These are phyloP conservation scores for Pyrgus malvae DNA, from an alignment of 2,888 invertebrate genomes.

Conservation along the genomic window DNA sequence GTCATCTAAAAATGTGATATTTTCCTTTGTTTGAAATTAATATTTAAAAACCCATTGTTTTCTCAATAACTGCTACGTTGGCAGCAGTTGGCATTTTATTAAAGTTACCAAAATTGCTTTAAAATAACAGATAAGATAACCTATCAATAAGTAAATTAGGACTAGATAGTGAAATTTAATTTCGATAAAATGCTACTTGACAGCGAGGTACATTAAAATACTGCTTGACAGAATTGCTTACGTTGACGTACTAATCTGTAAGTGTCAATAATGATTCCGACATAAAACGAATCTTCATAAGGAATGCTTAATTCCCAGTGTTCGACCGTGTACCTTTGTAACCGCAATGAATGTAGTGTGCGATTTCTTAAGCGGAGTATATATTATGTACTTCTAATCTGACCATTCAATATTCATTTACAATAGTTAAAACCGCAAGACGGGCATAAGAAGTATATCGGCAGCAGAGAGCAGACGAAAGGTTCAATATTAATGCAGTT, in stretches of 20 bases:
- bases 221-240: too few species aligned
- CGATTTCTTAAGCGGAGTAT: conserved; percentile 10
- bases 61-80: background rate
- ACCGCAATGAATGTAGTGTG: conserved; percentile 14
- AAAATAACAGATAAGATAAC: too few species aligned
- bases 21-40: conserved; percentile 6
- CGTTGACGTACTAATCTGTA: too few species aligned
- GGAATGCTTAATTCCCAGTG: background rate
- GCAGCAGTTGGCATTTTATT: background rate
- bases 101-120: too few species aligned
- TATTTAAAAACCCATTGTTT: conserved; percentile 1
- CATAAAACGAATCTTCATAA: too few species aligned
- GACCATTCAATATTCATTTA: conserved; percentile 6
- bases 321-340: background rate
- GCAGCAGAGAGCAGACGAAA: background rate
- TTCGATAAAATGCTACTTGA: too few species aligned
- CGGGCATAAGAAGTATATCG: conserved; percentile 1
- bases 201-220: too few species aligned
- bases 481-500: too few species aligned
- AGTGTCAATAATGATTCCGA: too few species aligned
- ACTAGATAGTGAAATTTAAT: too few species aligned
- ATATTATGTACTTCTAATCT: too few species aligned
- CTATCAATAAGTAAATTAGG: too few species aligned
- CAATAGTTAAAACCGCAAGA: conserved; percentile 10
- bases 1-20: conserved; percentile 2